Base-by-base conservation (phyloP, 2,797 vertebrate species). In the Enteromius viviparus region DNA sequence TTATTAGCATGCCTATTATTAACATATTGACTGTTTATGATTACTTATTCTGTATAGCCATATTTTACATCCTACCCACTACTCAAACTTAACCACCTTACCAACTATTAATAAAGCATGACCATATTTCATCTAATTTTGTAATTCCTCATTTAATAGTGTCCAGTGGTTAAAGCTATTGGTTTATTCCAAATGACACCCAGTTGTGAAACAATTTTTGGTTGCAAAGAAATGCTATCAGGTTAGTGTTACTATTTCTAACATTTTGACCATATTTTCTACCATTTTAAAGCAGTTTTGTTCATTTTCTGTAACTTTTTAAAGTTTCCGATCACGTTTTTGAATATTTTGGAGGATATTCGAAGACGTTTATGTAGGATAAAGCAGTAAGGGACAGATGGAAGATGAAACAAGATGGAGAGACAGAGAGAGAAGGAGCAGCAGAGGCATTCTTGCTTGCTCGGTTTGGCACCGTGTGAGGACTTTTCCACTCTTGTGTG, bases 401-500 rank as follows among this genome's bases (percentile, higher is more conserved):
- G 85, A 64, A 74, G 62, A 45, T 5, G 3, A 64, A 76, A 69
- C 45, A 85, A 71, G 53, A 78, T 32, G 53, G 42, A 42, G 68
- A 17, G 32, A 79, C 53, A 14, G 19, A n/a, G 49, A 23, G 51
- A 78, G n/a, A 21, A 21, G 47, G 71, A 71, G 47, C 75, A 21
- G 58, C 45, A 71, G 85, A 79, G 14, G 80, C 75, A 78, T 71
- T 85, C 86, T 86, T 88, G 87, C 87, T 87, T 87, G 88, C 74
- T 84, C 87, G 68, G 84, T 89, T 88, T 90, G 90, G 89, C 88
- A 87, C 80, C 10, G 76, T 82, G 71, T 49, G 55, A 85, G 69
- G 64, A 88, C 86, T 89, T 90, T 92, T 91, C 87, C 87, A 89
- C 83, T 80, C 82, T 80, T 75, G 69, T 85, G 70, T 82, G 74